Evolutionary conservation across 1,140 invertebrate species (phyloP).

Genomic region (Glomeris maerens): DNA sequence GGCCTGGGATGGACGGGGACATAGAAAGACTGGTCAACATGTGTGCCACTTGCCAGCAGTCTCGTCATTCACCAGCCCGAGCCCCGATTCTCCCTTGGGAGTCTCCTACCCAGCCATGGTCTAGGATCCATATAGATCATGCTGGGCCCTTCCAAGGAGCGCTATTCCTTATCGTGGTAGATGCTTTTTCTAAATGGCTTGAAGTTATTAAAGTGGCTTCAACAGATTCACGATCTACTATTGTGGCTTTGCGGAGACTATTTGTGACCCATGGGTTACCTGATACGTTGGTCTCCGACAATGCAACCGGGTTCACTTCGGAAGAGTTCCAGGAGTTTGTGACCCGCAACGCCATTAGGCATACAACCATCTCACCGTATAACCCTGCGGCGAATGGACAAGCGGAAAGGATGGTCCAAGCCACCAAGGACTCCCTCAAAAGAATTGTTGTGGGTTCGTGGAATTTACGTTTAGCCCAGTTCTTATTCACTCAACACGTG

Average conservation of each 20-base stretch:
- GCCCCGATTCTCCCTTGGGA: background rate
- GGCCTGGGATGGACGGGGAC: constrained; percentile 15
- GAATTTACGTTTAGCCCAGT: no score
- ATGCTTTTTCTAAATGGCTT: constrained; percentile 1
- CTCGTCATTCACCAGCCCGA: no score
- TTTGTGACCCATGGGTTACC: background rate
- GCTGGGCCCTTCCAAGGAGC: no score
- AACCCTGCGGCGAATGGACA: no score
- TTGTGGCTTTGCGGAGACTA: background rate
- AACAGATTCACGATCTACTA: background rate
- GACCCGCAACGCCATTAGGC: no score
- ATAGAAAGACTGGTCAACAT: no score
- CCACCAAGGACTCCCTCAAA: background rate
- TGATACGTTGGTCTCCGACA: background rate
- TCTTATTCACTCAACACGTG: no score
- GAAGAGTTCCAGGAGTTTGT: no score
- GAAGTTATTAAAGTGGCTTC: background rate
- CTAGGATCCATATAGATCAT: no score
- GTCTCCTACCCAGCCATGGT: background rate
- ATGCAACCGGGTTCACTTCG: background rate
- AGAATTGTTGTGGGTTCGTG: background rate
- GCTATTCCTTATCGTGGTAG: background rate
- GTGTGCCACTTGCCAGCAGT: no score
- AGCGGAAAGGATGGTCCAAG: no score
- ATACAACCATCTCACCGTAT: no score